Conservation (phyloP, 37 sponge, comb jelly and placozoan species). For the Corticium candelabrum region DNA sequence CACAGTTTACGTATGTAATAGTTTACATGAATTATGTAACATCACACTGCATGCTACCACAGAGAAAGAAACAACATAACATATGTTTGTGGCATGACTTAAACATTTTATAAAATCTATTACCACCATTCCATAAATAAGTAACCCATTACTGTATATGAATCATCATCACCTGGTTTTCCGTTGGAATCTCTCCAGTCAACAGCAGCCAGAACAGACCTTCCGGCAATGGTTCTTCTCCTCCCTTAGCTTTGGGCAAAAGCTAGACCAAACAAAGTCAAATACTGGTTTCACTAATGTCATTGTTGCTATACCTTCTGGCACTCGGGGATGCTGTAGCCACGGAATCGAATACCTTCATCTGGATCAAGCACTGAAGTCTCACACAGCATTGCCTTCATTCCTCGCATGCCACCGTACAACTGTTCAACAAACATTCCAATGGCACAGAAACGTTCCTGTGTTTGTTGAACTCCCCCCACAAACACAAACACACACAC, state of each 20-base stretch:
- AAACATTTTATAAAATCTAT: too few species aligned
- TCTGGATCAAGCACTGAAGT: slow-evolving; percentile 94
- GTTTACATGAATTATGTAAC: too few species aligned
- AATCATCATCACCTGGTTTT: slow-evolving; percentile 57
- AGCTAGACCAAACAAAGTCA: slow-evolving; percentile 20
- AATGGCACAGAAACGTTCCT: not conserved
- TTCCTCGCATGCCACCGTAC: slow-evolving; percentile 98
- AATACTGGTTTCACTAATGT: not conserved
- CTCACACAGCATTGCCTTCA: slow-evolving; percentile 91
- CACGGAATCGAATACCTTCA: slow-evolving; percentile 93
- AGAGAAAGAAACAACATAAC: too few species aligned
- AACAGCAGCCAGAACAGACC: slow-evolving; percentile 90
- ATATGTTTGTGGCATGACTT: too few species aligned
- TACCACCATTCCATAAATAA: too few species aligned
- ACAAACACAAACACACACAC: too few species aligned
- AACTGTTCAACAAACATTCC: slow-evolving; percentile 35
- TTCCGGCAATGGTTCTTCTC: slow-evolving; percentile 92
- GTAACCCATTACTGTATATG: too few species aligned
- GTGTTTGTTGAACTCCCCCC: not conserved
- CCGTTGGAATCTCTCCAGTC: slow-evolving; percentile 84
- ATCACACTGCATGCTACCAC: too few species aligned
- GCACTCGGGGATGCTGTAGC: slow-evolving; percentile 93
- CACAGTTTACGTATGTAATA: too few species aligned
- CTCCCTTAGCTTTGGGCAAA: slow-evolving; percentile 81
- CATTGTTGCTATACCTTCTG: slow-evolving; percentile 44